Conservation (phyloP, 2,888 invertebrate genomes). For the Cataglyphis cursor region DNA sequence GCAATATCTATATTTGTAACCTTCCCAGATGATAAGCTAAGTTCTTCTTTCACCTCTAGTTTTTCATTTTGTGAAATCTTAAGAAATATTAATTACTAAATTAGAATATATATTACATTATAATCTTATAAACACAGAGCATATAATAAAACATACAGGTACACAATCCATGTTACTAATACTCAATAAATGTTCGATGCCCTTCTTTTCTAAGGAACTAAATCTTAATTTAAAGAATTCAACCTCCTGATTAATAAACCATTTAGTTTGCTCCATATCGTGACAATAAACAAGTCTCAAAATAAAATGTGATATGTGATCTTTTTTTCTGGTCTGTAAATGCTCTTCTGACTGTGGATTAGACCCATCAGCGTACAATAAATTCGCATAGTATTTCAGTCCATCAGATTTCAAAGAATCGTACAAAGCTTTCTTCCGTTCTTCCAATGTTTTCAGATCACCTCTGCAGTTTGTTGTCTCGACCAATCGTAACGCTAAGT, state of each 20-base stretch:
- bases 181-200: constrained; percentile 90
- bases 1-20: constrained; percentile 89
- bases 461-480: constrained; percentile 83
- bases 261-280: constrained; percentile 93
- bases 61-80: constrained; percentile 91
- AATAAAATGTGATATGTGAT: constrained; percentile 97
- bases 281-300: constrained; percentile 96
- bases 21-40: constrained; percentile 84
- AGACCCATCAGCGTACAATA: constrained; percentile 89
- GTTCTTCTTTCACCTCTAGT: constrained; percentile 87
- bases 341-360: constrained; percentile 88
- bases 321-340: constrained; percentile 91
- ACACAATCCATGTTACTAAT: constrained; percentile 90
- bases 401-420: constrained; percentile 91
- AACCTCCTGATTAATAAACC: constrained; percentile 96
- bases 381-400: constrained; percentile 89
- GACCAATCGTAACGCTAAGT: constrained; percentile 62
- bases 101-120: constrained; percentile 46
- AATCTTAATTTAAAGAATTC: constrained; percentile 96
- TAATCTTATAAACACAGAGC: constrained; percentile 4
- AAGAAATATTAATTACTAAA: constrained; percentile 27
- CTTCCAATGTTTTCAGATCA: constrained; percentile 89
- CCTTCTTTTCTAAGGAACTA: constrained; percentile 89
- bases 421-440: constrained; percentile 90
- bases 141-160: constrained; percentile 84